Percentiles rank a stretch among this genome's conserved stretches.
These are phyloP conservation scores for Drosophila parthenogenetica DNA, from an alignment of 2,888 invertebrate genomes.

Conservation along the genomic window DNA sequence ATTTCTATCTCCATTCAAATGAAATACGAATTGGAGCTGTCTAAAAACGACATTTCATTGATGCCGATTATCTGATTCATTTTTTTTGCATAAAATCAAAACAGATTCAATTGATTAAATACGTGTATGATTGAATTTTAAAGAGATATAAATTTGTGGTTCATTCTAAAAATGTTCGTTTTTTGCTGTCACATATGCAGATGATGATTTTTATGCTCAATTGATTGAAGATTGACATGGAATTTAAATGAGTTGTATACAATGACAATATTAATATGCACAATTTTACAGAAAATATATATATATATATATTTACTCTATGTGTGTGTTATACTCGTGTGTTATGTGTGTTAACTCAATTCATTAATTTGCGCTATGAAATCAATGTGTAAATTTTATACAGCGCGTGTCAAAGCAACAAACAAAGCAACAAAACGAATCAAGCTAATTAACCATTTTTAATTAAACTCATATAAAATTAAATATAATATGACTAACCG, in stretches of 20 bases:
- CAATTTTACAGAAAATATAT: conserved; percentile 6
- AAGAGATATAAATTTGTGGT: conserved; percentile 6
- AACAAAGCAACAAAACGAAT: conserved; percentile 63
- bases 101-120: conserved; percentile 16
- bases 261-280: conserved; percentile 13
- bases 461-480: conserved; percentile 48
- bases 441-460: conserved; percentile 52
- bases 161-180: not conserved
- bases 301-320: not conserved
- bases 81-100: conserved; percentile 25
- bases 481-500: conserved; percentile 25
- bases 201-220: conserved; percentile 31
- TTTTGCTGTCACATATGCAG: conserved; percentile 18
- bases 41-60: conserved; percentile 1
- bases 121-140: conserved; percentile 16
- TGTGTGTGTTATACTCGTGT: not conserved
- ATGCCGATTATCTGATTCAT: conserved; percentile 7
- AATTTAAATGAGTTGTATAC: conserved; percentile 25
- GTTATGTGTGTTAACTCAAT: conserved; percentile 12
- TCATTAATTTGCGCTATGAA: conserved; percentile 41
- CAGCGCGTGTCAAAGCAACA: conserved; percentile 55
- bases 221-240: conserved; percentile 29
- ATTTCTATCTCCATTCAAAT: not conserved
- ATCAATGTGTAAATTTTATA: conserved; percentile 42
- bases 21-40: conserved; percentile 13